Conservation (phyloP, 2,113 vertebrate species). For the Australoheros scitulus region DNA sequence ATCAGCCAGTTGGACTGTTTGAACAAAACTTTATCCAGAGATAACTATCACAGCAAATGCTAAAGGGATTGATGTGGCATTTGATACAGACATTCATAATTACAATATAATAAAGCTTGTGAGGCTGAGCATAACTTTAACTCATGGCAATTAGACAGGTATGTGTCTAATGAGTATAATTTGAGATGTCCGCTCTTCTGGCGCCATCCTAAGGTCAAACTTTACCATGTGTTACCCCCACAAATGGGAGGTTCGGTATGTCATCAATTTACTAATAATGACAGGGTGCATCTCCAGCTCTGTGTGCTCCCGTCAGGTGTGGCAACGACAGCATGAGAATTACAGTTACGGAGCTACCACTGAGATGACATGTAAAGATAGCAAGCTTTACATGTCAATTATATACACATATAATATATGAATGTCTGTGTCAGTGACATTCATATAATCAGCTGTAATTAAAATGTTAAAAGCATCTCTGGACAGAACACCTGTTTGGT, state of each 20-base stretch:
- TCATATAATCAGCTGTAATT: background rate
- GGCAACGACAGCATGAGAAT: background rate
- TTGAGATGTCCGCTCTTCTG: background rate
- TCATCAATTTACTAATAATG: background rate
- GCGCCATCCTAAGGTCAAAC: background rate
- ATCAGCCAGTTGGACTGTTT: background rate
- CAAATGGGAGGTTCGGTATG: background rate
- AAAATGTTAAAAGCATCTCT: background rate
- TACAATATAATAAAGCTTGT: background rate
- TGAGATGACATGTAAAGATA: background rate
- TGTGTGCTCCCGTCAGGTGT: background rate
- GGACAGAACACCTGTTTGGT: constrained; percentile 9
- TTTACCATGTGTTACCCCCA: background rate
- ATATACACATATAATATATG: too few relatives aligned
- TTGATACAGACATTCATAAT: background rate
- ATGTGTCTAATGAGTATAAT: background rate
- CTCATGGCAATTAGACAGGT: background rate
- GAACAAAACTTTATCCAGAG: background rate
- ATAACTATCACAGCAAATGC: background rate
- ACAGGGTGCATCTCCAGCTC: background rate
- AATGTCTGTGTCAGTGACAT: background rate
- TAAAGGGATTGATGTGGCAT: background rate
- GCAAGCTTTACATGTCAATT: background rate
- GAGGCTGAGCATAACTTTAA: background rate
- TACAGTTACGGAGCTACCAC: background rate